A percentile compares a stretch with the other conserved stretches of the same genome.
Evolutionary conservation across 2,797 vertebrate species (phyloP).

Genomic region (Gallirallus australis): DNA sequence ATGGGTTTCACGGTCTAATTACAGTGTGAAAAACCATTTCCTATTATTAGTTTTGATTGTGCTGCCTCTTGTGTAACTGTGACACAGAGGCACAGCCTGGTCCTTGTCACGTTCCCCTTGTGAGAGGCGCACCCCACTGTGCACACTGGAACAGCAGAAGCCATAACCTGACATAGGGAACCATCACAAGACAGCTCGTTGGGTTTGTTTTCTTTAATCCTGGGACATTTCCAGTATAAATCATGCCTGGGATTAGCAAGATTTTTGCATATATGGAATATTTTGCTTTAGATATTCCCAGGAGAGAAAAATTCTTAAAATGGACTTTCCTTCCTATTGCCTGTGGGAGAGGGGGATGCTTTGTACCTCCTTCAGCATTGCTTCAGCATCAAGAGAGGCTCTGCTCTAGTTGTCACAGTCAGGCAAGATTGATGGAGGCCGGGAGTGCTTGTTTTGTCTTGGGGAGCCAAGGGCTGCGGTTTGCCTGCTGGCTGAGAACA

Average conservation of each 20-base stretch:
- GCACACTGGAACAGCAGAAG: not conserved
- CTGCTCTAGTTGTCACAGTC: not conserved
- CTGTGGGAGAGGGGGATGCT: not conserved
- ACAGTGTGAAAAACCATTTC: not conserved
- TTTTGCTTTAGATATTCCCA: not conserved
- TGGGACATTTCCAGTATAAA: not conserved
- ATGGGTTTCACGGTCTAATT: not conserved
- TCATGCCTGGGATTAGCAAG: not conserved
- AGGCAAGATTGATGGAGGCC: not conserved
- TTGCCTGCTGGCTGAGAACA: not conserved
- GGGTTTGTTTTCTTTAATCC: not conserved
- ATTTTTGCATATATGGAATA: not conserved
- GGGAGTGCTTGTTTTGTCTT: not conserved
- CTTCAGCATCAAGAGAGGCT: not conserved
- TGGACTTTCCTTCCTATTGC: not conserved
- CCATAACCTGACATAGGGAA: not conserved
- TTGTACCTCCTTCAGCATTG: not conserved
- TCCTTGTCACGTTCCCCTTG: not conserved
- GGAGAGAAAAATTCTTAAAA: not conserved
- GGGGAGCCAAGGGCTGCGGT: not conserved
- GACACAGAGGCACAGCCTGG: not conserved
- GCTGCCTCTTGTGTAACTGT: not conserved
- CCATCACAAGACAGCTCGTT: not conserved
- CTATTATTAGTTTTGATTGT: not conserved
- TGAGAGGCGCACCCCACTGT: too few species aligned